phyloP scores from a whole-genome alignment of 1,140 invertebrate species.

The Muscidifurax raptorellus region DNA sequence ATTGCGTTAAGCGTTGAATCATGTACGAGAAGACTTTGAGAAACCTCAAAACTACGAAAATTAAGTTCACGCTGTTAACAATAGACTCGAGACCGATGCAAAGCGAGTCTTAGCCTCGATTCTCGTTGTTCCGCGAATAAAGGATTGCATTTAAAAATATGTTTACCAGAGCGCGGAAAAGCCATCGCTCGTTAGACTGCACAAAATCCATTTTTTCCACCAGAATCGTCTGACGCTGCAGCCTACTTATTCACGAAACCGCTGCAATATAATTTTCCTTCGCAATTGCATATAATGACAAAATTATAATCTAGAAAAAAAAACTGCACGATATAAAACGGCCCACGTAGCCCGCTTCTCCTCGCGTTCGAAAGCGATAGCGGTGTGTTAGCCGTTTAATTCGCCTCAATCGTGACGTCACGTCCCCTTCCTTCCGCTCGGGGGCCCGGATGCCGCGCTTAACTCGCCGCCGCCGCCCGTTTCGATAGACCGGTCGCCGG shows the following conservation, averaged over 20 bases:
- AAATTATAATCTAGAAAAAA: too few relatives aligned
- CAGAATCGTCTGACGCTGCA: not conserved
- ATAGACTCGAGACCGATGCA: not conserved
- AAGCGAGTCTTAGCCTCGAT: not conserved
- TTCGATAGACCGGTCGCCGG: constrained; percentile 46
- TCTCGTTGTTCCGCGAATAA: not conserved
- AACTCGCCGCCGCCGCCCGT: constrained; percentile 54
- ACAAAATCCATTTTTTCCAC: not conserved
- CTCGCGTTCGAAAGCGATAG: not conserved
- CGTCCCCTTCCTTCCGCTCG: constrained; percentile 73
- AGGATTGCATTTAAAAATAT: not conserved
- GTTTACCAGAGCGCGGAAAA: not conserved
- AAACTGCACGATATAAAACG: too few relatives aligned
- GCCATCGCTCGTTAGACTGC: not conserved
- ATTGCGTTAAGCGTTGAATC: too few relatives aligned
- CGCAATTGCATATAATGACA: too few relatives aligned
- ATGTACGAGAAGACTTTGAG: not conserved
- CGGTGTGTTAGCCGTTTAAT: constrained; percentile 64
- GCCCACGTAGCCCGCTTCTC: too few relatives aligned
- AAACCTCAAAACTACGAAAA: not conserved
- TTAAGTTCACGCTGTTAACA: not conserved
- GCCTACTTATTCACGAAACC: too few relatives aligned
- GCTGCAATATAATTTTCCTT: too few relatives aligned
- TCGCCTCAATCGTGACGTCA: constrained; percentile 73
- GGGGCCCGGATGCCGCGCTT: constrained; percentile 71